A percentile compares a stretch with the other conserved stretches of the same genome.
Evolutionary conservation across 2,888 invertebrate genomes (phyloP).

Genomic region (Marasmarcha lunaedactyla): DNA sequence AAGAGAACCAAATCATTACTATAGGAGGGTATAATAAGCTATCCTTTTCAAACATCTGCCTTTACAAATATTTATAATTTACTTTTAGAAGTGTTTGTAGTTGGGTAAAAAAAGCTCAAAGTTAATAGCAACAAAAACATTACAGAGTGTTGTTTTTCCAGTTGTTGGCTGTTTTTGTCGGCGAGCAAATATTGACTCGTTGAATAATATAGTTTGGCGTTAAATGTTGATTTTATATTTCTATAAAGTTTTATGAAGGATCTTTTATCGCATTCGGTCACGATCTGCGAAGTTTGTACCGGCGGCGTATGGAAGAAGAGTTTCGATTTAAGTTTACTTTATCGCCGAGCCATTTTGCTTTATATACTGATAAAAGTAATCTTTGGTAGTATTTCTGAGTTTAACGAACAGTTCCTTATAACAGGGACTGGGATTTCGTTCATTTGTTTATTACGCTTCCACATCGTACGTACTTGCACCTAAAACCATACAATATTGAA

Average conservation of each 20-base stretch:
- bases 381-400: too few species aligned
- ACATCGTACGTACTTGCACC: too few species aligned
- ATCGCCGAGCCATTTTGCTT: too few species aligned
- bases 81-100: slow-evolving; percentile 18
- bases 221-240: not conserved
- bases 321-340: too few species aligned
- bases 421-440: too few species aligned
- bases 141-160: not conserved
- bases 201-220: too few species aligned
- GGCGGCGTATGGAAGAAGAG: too few species aligned
- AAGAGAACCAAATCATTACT: slow-evolving; percentile 59
- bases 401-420: too few species aligned
- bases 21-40: slow-evolving; percentile 41
- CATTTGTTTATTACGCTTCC: too few species aligned
- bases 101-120: slow-evolving; percentile 11
- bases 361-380: too few species aligned
- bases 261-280: not conserved
- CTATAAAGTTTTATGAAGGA: not conserved
- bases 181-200: too few species aligned
- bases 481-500: too few species aligned
- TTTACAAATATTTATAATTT: slow-evolving; percentile 63
- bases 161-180: not conserved
- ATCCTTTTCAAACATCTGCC: slow-evolving; percentile 58
- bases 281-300: not conserved
- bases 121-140: not conserved